Evolutionary conservation across 2,797 vertebrate genomes (phyloP).

Genomic region (Falco peregrinus): DNA sequence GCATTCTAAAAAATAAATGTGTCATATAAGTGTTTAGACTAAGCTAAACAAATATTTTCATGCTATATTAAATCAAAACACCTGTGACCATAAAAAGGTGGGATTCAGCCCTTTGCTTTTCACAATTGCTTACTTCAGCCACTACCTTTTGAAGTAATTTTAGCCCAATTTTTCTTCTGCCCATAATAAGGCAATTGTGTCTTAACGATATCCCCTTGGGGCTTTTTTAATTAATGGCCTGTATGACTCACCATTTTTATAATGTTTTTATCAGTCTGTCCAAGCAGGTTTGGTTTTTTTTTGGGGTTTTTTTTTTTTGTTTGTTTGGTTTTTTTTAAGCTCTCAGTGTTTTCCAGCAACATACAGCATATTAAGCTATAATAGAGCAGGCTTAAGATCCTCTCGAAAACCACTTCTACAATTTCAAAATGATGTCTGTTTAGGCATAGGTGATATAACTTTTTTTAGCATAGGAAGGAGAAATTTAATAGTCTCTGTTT

Average conservation of each 20-base stretch:
- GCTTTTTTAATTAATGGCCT: not conserved
- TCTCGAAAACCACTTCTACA: not conserved
- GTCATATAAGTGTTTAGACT: slow-evolving; percentile 8
- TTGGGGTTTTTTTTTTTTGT: too few relatives aligned
- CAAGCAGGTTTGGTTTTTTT: not conserved
- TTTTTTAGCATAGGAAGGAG: slow-evolving; percentile 4
- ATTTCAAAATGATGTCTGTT: not conserved
- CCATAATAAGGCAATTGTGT: not conserved
- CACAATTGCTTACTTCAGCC: not conserved
- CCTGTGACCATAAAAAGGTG: not conserved
- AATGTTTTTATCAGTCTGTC: not conserved
- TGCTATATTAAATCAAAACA: not conserved
- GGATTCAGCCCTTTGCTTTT: not conserved
- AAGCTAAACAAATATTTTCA: slow-evolving; percentile 41
- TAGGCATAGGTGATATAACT: not conserved
- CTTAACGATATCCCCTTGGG: not conserved
- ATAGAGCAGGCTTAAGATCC: not conserved
- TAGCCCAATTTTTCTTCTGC: not conserved
- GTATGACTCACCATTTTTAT: slow-evolving; percentile 20
- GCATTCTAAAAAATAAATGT: not conserved
- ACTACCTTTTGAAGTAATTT: not conserved
- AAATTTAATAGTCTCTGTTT: slow-evolving; percentile 27
- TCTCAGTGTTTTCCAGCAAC: not conserved
- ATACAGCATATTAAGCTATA: too few relatives aligned
- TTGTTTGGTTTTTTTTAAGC: not conserved